Percentiles rank a stretch among this genome's conserved stretches.
Evolutionary conservation across 2,113 vertebrate species (phyloP).

Genomic region (Rhinolophus sinicus): DNA sequence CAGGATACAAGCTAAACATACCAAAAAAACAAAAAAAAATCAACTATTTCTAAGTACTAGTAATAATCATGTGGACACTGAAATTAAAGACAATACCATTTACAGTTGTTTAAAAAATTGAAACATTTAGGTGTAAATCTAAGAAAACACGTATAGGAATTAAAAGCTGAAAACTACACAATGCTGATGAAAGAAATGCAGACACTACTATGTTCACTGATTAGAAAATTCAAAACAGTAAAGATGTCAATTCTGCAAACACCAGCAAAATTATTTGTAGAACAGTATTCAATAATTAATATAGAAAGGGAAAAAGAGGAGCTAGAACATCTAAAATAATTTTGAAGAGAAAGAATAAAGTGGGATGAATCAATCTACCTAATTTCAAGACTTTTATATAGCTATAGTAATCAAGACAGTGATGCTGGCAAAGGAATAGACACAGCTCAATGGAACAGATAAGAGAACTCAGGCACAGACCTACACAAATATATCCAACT

Average conservation of each 20-base stretch:
- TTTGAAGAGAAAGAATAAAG: neutral
- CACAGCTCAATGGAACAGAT: neutral
- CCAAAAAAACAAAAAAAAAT: neutral
- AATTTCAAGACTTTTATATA: neutral
- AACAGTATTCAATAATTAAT: neutral
- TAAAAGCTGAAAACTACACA: neutral
- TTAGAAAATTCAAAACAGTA: neutral
- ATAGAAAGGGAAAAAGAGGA: neutral
- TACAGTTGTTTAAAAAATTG: neutral
- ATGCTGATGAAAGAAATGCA: neutral
- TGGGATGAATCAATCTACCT: neutral
- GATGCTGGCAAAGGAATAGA: neutral
- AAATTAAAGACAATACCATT: neutral
- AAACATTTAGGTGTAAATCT: neutral
- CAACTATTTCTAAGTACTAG: neutral
- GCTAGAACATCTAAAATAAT: neutral
- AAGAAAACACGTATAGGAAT: neutral
- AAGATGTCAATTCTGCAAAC: neutral
- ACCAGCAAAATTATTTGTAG: neutral
- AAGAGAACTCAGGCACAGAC: neutral
- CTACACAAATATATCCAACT: neutral
- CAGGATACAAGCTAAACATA: neutral
- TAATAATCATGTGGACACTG: neutral
- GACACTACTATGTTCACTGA: neutral
- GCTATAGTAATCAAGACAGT: neutral